Evolutionary conservation across 2,888 invertebrate genomes (phyloP).

Genomic region (Chrysopilus asiliformis): DNA sequence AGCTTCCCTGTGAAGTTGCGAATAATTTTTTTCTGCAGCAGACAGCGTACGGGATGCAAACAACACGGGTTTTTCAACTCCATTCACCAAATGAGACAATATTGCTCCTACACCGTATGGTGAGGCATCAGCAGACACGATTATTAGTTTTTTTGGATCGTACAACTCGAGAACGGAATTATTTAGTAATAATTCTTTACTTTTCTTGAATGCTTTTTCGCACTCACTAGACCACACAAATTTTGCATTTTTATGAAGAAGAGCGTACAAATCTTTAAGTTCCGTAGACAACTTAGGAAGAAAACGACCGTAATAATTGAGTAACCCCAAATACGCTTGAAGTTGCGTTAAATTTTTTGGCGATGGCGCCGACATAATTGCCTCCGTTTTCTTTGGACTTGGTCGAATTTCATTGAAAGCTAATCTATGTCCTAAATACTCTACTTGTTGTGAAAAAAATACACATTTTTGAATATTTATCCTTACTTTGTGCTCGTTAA

Average conservation of each 20-base stretch:
- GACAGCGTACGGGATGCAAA: constrained; percentile 8
- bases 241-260: constrained; percentile 10
- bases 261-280: constrained; percentile 12
- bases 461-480: constrained; percentile 14
- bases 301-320: constrained; percentile 12
- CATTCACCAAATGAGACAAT: constrained; percentile 7
- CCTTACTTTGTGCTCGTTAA: constrained; percentile 12
- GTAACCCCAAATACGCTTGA: constrained; percentile 11
- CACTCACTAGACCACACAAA: constrained; percentile 13
- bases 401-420: constrained; percentile 9
- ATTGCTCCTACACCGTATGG: constrained; percentile 7
- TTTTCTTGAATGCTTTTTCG: constrained; percentile 9
- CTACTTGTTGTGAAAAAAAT: no score
- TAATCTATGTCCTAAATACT: constrained; percentile 12
- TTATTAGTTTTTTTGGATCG: constrained; percentile 7
- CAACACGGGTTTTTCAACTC: constrained; percentile 8
- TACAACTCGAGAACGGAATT: constrained; percentile 6
- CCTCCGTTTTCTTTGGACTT: constrained; percentile 9
- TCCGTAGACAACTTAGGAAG: constrained; percentile 12
- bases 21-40: constrained; percentile 17
- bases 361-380: constrained; percentile 11
- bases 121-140: constrained; percentile 1
- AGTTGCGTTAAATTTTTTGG: constrained; percentile 12
- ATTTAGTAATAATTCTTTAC: constrained; percentile 7
- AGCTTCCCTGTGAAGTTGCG: constrained; percentile 23